Evolutionary conservation across 2,888 invertebrate genomes (phyloP), one percentile per base, ranked within the genome.

Genomic region (Volucella zonaria): DNA sequence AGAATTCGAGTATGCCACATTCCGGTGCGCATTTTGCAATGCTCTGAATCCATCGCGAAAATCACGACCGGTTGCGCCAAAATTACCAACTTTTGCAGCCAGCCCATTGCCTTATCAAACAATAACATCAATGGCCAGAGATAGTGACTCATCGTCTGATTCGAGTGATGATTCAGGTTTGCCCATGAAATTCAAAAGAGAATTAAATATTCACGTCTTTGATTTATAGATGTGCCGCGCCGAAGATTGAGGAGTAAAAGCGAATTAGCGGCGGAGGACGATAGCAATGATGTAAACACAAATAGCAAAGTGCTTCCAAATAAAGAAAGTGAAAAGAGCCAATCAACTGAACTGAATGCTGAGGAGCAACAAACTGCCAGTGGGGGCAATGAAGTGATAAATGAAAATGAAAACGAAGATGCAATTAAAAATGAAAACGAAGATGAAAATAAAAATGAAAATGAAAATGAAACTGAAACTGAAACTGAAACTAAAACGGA

Each of bases 1-100:
- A 87, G 95, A 95, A 89, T 95, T 94, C 88, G 95, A 95, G 82
- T 96, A 94, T 89, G 92, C 95, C 85, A 96, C 96, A 58, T 99
- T 96, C 92, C 94, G 95, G 66, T 99, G 99, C 92, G 97, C 97
- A 88, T 98, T 98, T 92, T 99, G 99, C 92, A 95, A 95, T 78
- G 93, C 94, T 43, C 93, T 96, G 90, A 98, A 99, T 93, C 96
- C 96, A 38, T 96, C 98, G n/a, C 94, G 96, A 81, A 98, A 98
- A 90, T 95, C 96, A 89, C 94, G 96, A 45, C 97, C 97, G 1
- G 93, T 94, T 51, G 97, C 97, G 38, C 97, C 97, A 0, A 89
- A 91, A 40, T 89, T 93, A 2, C 76, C 83, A 3, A 71, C 58
- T 15, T 58, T 71, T 12, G 42, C 67, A 43, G 38, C 14, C 1